Base-by-base conservation (phyloP, 53 echinoderm and acorn worm genomes). In the Mesocentrotus franciscanus region DNA sequence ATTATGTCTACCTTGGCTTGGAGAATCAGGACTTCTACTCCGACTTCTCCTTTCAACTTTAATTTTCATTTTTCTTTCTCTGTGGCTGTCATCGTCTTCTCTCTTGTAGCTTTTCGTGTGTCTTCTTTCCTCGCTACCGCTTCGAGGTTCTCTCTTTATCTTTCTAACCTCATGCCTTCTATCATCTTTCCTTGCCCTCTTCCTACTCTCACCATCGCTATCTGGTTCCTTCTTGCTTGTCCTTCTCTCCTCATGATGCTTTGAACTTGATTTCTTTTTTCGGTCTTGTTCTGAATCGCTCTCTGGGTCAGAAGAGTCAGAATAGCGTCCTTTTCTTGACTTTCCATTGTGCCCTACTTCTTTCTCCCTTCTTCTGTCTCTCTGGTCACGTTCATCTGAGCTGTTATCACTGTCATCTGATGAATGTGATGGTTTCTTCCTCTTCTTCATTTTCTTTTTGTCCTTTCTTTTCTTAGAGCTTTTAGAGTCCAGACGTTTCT, bases 381-480 rank as follows among this genome's bases (percentile, higher is more conserved):
- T 61, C 90, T 62, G 26, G 24, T 32, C 56, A n/a, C 32, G 59
- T 59, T 58, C 58, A 60, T 60, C 60, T 58, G 59, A 9, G 32
- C 60, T 27, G 60, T 32, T 60, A 59, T 90, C 90, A 90, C 57
- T 42, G 4, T 95, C 92, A 92, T 96, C 95, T 7, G 64, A 78
- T 32, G 97, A 95, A 12, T 78, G 71, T 16, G 49, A 61, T 14
- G 70, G 55, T 33, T 91, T 75, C 24, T 49, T 83, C 24, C 83
- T 95, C 91, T 92, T 96, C 72, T 94, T 96, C 71, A 78, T 96
- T 59, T 64, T 96, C 64, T 95, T 96, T 89, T 68, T 94, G 20
- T 90, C 68, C 39, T 95, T 92, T 10, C 93, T 87, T 20, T 96
- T 96, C 24, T 95, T 95, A 12, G 94, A 95, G 66, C 97, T 98